phyloP scores from a whole-genome alignment of 1,140 invertebrate species.

The Matsumurasca onukii region DNA sequence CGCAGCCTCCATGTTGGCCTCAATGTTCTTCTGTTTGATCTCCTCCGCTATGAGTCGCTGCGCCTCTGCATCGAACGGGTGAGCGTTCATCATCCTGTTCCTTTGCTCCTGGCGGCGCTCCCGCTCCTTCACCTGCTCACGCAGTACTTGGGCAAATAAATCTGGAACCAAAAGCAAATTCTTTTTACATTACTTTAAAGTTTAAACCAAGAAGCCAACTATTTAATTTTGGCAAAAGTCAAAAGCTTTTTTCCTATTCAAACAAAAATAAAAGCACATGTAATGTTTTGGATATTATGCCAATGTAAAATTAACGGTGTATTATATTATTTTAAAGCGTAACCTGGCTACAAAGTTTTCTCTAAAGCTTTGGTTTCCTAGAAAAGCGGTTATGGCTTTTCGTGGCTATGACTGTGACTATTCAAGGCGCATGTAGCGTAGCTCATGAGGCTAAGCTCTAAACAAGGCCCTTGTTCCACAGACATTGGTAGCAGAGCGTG shows the following conservation, averaged over 20 bases:
- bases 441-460: too few relatives aligned
- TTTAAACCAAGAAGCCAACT: background rate
- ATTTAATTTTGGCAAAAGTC: background rate
- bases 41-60: conserved; percentile 94
- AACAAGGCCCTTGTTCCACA: too few relatives aligned
- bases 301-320: too few relatives aligned
- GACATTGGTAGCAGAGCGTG: too few relatives aligned
- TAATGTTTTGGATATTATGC: too few relatives aligned
- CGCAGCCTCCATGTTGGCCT: conserved; percentile 97
- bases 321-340: too few relatives aligned
- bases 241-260: background rate
- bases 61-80: conserved; percentile 94
- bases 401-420: too few relatives aligned
- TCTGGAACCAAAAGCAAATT: conserved; percentile 54
- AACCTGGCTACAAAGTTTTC: too few relatives aligned
- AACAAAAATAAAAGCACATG: background rate
- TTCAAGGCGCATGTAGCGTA: too few relatives aligned
- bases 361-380: too few relatives aligned
- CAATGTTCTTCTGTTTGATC: conserved; percentile 94
- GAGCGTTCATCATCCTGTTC: conserved; percentile 84
- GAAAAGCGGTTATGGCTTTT: too few relatives aligned
- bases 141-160: conserved; percentile 77
- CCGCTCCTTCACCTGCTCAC: conserved; percentile 74
- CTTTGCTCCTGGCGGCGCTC: conserved; percentile 80
- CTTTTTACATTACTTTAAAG: too few relatives aligned